Evolutionary conservation across 1,140 invertebrate genomes (phyloP).

Genomic region (Drosophila equinoxialis): DNA sequence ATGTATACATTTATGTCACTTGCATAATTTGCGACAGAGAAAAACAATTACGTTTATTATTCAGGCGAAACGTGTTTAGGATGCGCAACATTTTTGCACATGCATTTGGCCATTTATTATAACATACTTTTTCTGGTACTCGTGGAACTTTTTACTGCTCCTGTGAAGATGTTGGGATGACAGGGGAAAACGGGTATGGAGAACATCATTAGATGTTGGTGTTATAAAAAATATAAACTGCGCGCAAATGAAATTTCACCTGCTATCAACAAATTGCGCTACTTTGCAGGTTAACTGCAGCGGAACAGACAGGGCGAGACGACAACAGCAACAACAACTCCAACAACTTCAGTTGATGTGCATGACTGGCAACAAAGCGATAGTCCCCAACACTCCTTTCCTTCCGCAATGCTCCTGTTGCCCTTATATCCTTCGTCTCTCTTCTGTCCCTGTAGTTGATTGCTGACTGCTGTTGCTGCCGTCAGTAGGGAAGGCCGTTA

Average conservation of each 20-base stretch:
- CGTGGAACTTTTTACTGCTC: conserved; percentile 14
- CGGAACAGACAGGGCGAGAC: conserved; percentile 65
- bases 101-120: conserved; percentile 30
- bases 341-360: conserved; percentile 67
- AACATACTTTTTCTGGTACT: conserved; percentile 20
- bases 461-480: conserved; percentile 64
- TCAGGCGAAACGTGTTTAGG: conserved; percentile 67
- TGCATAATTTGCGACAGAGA: conserved; percentile 48
- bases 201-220: conserved; percentile 67
- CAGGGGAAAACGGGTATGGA: not conserved
- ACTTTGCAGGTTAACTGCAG: conserved; percentile 80
- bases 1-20: conserved; percentile 10
- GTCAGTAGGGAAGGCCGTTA: conserved; percentile 47
- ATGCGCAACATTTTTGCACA: conserved; percentile 51
- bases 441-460: conserved; percentile 53
- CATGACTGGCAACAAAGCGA: conserved; percentile 78
- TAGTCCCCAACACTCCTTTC: conserved; percentile 22
- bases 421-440: not conserved
- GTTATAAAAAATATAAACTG: conserved; percentile 53
- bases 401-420: not conserved
- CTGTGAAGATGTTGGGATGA: not conserved
- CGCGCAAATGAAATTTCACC: conserved; percentile 76
- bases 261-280: conserved; percentile 81
- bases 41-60: conserved; percentile 71
- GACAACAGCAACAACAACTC: conserved; percentile 34